Base-by-base conservation (phyloP, 2,888 invertebrate genomes). In the Seladonia tumulorum region DNA sequence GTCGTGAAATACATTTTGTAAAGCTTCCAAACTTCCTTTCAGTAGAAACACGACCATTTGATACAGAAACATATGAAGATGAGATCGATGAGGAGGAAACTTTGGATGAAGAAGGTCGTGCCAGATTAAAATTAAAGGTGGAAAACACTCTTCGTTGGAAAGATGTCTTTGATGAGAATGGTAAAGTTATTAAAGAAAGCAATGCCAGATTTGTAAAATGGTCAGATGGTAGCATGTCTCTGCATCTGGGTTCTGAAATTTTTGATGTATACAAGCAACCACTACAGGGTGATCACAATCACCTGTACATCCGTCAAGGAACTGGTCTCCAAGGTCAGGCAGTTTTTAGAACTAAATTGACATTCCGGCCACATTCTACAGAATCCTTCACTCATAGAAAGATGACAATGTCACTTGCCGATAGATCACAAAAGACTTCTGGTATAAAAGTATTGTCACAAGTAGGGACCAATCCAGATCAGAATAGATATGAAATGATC, bases 81-180 rank as follows among this genome's bases (percentile, higher is more conserved):
- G 99, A 99, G 96, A 98, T 99, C 89, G 99, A 99, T 94, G 99
- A 99, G 92, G 99, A 99, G 94, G 99, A 99, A 95, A 98, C 98
- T 0, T 95, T 99, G 91, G 99, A 99, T 94, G 99, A 99, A 93
- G 99, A 99, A 96, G 99, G 99, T 93, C 96, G 99, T 84, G 98
- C 98, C 10, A 97, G 99, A 94, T 95, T 98, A 77, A 98, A 98
- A 95, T 95, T 98, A 57, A 98, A 98, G 95, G 98, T 99, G 18
- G 99, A 99, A 95, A 99, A 99, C 95, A 99, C 99, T 0, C 98
- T 99, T 77, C 96, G 99, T 16, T 99, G 99, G 99, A 96, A 98
- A 60, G 98, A 98, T 25, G 96, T 96, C 16, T 97, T 98, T 95
- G 97, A 98, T 94, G 97, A 97, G 87, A 97, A 97, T 80, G 98